A percentile compares a stretch with the other conserved stretches of the same genome.
Evolutionary conservation across 2,113 vertebrate genomes (phyloP).

Genomic region (Sturnira hondurensis): DNA sequence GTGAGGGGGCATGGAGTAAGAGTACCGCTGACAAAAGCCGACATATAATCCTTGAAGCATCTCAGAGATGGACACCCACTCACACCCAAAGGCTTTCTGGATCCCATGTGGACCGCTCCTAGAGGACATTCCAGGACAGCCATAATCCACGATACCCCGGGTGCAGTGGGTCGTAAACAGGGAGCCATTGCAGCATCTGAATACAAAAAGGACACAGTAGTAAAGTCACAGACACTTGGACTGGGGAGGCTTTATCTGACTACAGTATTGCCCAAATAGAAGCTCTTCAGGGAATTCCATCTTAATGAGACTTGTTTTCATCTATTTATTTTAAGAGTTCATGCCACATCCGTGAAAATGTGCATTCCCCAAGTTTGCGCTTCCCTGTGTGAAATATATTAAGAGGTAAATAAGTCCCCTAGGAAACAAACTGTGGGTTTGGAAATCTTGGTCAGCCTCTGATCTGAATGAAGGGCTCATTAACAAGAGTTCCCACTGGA

Average conservation of each 20-base stretch:
- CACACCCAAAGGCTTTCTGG: not conserved
- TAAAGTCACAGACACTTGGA: not conserved
- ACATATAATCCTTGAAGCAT: not conserved
- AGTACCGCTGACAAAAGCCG: not conserved
- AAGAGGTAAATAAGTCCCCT: not conserved
- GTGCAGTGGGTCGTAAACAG: not conserved
- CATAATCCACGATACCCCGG: not conserved
- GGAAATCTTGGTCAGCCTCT: not conserved
- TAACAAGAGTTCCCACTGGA: not conserved
- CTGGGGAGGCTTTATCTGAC: not conserved
- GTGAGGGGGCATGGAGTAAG: not conserved
- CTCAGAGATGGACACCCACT: not conserved
- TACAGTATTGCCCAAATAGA: not conserved
- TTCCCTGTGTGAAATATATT: not conserved
- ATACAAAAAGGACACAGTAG: not conserved
- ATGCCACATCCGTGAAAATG: not conserved
- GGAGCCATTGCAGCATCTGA: not conserved
- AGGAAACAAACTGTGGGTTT: conserved; percentile 14
- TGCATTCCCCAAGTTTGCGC: not conserved
- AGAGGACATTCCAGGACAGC: not conserved
- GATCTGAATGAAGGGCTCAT: conserved; percentile 21
- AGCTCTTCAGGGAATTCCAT: not conserved
- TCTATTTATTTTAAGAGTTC: not conserved
- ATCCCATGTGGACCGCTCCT: not conserved
- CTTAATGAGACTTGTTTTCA: not conserved